phyloP scores from a whole-genome alignment of 92 coral and sea anemone species.

The Muricea muricata region DNA sequence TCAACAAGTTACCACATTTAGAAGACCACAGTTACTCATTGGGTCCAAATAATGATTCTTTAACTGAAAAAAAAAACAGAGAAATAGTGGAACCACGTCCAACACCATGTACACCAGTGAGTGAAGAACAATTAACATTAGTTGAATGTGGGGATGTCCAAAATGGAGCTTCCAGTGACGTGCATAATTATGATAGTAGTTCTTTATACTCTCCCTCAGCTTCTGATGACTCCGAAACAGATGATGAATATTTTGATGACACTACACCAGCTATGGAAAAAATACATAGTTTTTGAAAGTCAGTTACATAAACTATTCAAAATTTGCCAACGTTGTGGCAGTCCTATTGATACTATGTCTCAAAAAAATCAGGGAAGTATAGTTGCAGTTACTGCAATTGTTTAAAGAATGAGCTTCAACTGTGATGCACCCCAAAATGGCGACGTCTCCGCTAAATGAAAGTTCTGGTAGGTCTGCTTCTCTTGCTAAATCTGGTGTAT shows the following conservation, averaged over 20 bases:
- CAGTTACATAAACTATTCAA: too few relatives aligned
- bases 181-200: neutral
- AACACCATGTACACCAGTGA: too few relatives aligned
- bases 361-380: too few relatives aligned
- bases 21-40: constrained; percentile 22
- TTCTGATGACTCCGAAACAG: neutral
- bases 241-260: neutral
- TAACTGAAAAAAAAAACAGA: neutral
- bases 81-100: neutral
- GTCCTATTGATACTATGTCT: too few relatives aligned
- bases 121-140: too few relatives aligned
- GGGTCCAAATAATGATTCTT: neutral
- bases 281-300: too few relatives aligned
- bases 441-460: too few relatives aligned
- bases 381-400: too few relatives aligned
- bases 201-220: neutral
- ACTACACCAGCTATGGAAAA: neutral
- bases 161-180: neutral
- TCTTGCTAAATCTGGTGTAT: too few relatives aligned
- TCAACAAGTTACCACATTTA: neutral
- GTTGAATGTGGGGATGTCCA: too few relatives aligned
- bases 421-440: neutral
- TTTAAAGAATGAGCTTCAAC: neutral
- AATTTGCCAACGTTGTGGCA: too few relatives aligned
- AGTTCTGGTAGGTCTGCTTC: too few relatives aligned